Base-by-base conservation (phyloP, 2,113 vertebrate genomes). In the Nothoprocta perdicaria region DNA sequence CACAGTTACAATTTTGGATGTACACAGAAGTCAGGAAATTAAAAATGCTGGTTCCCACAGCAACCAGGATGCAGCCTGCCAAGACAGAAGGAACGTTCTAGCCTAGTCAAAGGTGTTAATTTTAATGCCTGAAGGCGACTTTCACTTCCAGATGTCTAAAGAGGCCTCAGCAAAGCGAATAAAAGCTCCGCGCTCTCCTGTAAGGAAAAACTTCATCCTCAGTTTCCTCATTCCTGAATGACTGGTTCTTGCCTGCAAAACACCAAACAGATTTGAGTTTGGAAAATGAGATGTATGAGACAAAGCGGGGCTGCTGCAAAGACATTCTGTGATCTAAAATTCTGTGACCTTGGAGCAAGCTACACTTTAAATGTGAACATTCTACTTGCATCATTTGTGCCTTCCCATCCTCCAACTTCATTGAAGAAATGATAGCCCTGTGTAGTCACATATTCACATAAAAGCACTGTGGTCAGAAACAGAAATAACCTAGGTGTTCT, bases 41-140 rank as follows among this genome's bases (percentile, higher is more conserved):
- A 89, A 89, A 95, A 71, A 83, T 87, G 79, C 86, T 83, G 52
- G 93, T 95, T 95, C 96, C 94, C 96, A 87, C 95, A 96, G 96
- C 95, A 96, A 96, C 95, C 81, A 68, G 72, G 84, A 94, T 60
- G 87, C 72, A 92, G 95, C 41, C 84, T 85, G 91, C 89, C 95
- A 93, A 84, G 81, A 89, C 62, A 91, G 79, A 61, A 87, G 84
- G 91, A 92, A 92, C 13, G 50, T 89, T 95, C 84, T 24, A 92
- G 89, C 81, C 86, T 16, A 71, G 89, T 88, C 72, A 61, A 82
- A 94, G 91, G 95, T 93, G 94, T 87, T 76, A 62, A 84, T 86
- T 86, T 66, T 69, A 93, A 89, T 50, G 90, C 88, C 93, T 90
- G 71, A 48, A 81, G 90, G 90, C 26, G 0, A 88, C 62, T 94